Evolutionary conservation across 2,113 vertebrate species (phyloP).

Genomic region (Sphyrna mokarran): DNA sequence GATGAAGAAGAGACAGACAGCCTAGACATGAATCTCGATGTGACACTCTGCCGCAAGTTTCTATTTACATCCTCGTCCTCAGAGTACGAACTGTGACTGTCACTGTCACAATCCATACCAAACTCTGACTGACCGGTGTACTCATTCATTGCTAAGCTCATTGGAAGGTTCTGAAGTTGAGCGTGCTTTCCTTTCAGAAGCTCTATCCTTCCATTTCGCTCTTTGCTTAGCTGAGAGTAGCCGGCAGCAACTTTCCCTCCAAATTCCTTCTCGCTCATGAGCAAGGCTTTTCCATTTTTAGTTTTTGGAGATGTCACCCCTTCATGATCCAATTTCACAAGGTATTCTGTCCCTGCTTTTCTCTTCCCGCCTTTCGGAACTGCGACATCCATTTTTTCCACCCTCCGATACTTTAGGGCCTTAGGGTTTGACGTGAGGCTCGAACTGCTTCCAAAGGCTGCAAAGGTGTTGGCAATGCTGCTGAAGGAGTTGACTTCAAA

Average conservation of each 20-base stretch:
- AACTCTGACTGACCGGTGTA: conserved; percentile 56
- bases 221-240: conserved; percentile 76
- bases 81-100: conserved; percentile 85
- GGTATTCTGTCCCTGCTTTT: conserved; percentile 66
- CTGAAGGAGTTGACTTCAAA: conserved; percentile 90
- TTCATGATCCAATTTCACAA: conserved; percentile 93
- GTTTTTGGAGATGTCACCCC: conserved; percentile 94
- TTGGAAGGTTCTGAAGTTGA: conserved; percentile 15
- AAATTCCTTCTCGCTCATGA: conserved; percentile 66
- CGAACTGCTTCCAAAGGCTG: conserved; percentile 63
- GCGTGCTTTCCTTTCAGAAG: conserved; percentile 30
- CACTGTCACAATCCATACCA: conserved; percentile 76
- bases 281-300: conserved; percentile 83
- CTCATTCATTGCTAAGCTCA: conserved; percentile 51
- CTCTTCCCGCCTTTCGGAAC: conserved; percentile 56
- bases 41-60: conserved; percentile 59
- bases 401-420: conserved; percentile 65
- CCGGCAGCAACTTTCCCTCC: conserved; percentile 59
- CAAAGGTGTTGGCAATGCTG: conserved; percentile 87
- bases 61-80: conserved; percentile 74
- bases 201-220: conserved; percentile 66
- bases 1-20: conserved; percentile 86
- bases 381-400: conserved; percentile 57
- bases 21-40: conserved; percentile 78
- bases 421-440: conserved; percentile 61